Evolutionary conservation across 2,113 vertebrate genomes (phyloP).

Genomic region (Pollimyrus isidori): DNA sequence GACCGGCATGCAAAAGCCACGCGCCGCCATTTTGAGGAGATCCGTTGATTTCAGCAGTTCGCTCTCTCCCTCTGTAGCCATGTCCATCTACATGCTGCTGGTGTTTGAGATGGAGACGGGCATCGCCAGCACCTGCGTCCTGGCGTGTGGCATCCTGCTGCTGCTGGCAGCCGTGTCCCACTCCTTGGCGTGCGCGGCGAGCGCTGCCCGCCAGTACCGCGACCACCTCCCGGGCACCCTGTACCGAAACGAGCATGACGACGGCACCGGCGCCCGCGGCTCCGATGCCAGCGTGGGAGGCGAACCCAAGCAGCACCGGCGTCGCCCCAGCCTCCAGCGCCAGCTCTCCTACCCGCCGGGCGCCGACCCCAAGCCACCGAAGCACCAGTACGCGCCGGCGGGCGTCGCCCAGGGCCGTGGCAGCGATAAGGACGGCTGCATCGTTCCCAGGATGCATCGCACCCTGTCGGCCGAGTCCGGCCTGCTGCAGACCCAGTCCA

Average conservation of each 20-base stretch:
- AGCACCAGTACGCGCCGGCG: constrained; percentile 42
- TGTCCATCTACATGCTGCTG: constrained; percentile 78
- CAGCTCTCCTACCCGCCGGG: constrained; percentile 56
- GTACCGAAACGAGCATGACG: constrained; percentile 63
- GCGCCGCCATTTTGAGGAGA: neutral
- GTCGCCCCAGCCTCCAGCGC: constrained; percentile 57
- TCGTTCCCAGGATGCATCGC: constrained; percentile 48
- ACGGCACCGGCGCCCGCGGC: constrained; percentile 22
- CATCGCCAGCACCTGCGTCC: constrained; percentile 66
- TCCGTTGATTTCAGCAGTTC: neutral
- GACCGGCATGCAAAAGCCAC: too few relatives aligned
- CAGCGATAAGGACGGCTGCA: constrained; percentile 45
- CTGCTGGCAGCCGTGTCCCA: constrained; percentile 64
- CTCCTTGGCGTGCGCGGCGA: constrained; percentile 58
- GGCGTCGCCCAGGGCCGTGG: constrained; percentile 40
- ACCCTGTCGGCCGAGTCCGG: constrained; percentile 60
- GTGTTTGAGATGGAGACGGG: constrained; percentile 71
- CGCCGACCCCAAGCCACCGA: constrained; percentile 44
- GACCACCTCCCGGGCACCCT: constrained; percentile 47
- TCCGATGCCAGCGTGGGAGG: constrained; percentile 54
- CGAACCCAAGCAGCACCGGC: constrained; percentile 39
- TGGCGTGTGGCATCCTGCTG: constrained; percentile 67
- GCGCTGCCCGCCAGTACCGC: constrained; percentile 28
- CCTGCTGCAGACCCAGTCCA: constrained; percentile 54
- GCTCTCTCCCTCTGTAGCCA: constrained; percentile 41